phyloP scores from a whole-genome alignment of 2,113 vertebrate genomes.

The Ramphastos sulfuratus region DNA sequence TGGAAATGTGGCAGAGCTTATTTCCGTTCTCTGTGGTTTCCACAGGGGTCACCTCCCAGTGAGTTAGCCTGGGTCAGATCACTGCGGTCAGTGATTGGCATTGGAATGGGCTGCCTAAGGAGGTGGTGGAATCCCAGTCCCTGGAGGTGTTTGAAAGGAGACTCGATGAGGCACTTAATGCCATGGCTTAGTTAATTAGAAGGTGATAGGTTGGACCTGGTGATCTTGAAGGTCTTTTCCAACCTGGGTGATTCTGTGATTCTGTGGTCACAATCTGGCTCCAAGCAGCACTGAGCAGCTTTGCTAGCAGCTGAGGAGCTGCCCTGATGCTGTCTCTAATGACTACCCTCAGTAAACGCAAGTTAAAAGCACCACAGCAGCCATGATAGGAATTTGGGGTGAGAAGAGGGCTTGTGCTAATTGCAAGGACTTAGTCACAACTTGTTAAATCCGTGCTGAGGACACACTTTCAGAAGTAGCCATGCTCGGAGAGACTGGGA shows the following conservation, averaged over 20 bases:
- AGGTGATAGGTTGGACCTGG: no score
- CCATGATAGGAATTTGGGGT: neutral
- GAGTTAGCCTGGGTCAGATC: neutral
- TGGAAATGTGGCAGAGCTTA: neutral
- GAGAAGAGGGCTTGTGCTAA: neutral
- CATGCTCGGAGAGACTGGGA: neutral
- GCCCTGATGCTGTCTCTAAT: neutral
- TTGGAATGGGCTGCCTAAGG: no score
- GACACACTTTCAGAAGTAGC: neutral
- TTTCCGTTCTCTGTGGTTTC: neutral
- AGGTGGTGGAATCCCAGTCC: no score
- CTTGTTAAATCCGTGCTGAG: neutral
- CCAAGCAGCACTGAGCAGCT: neutral
- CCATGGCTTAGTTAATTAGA: no score
- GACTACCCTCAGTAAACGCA: neutral
- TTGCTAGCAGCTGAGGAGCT: neutral
- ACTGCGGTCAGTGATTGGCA: neutral
- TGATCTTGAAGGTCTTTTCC: no score
- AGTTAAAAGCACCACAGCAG: neutral
- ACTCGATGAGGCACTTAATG: no score
- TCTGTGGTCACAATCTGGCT: neutral
- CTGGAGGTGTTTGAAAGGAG: no score
- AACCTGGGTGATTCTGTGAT: neutral
- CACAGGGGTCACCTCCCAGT: neutral
- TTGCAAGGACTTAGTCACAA: conserved; percentile 14